Conservation (phyloP, 1,140 invertebrate species). For the Drosophila malerkotliana region DNA sequence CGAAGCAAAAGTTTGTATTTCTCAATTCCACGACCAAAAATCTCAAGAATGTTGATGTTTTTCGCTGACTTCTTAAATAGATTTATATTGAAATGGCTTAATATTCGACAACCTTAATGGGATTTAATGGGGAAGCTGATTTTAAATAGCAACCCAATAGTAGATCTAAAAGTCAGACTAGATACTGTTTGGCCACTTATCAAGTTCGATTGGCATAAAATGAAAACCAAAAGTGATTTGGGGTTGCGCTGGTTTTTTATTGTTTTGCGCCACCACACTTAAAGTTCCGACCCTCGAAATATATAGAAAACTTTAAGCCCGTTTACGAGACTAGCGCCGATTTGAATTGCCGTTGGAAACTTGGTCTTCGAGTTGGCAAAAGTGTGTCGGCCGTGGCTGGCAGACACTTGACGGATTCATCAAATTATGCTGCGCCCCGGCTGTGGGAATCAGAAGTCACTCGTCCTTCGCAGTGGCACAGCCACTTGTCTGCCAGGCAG, state of each 20-base stretch:
- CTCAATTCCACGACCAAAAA: background rate
- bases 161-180: background rate
- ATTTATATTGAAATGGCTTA: background rate
- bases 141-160: no score
- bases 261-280: background rate
- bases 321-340: slow-evolving; percentile 14
- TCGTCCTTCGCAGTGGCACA: background rate
- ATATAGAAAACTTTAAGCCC: slow-evolving; percentile 3
- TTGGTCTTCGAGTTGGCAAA: slow-evolving; percentile 34
- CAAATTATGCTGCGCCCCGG: slow-evolving; percentile 46
- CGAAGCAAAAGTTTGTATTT: background rate
- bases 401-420: slow-evolving; percentile 56
- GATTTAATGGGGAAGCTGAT: no score
- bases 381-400: slow-evolving; percentile 1
- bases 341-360: slow-evolving; percentile 46
- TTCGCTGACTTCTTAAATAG: background rate
- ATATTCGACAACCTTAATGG: background rate
- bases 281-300: background rate
- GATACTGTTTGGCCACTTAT: background rate
- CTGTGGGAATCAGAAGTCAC: slow-evolving; percentile 7
- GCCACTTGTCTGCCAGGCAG: slow-evolving; percentile 22
- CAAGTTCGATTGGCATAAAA: no score
- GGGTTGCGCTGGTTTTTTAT: background rate
- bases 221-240: background rate
- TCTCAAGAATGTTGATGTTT: background rate